Base-by-base conservation (phyloP, 1,140 invertebrate genomes). In the Pseudobourletiella spinata region DNA sequence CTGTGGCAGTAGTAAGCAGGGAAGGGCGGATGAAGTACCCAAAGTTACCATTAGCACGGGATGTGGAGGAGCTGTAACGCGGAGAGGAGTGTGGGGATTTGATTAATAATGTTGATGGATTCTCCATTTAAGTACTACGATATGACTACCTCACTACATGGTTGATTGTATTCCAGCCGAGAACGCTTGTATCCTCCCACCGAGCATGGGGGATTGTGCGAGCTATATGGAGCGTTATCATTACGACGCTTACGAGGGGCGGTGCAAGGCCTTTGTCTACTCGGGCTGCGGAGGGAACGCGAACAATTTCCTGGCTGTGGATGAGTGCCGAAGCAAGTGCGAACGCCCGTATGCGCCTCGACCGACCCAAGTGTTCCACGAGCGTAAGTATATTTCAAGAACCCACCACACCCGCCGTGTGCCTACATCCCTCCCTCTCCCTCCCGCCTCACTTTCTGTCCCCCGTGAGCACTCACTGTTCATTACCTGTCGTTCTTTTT, bases 171-270 rank as follows among this genome's bases (percentile, higher is more conserved):
- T n/a, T n/a, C n/a, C 72, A 87, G 86, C 78, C 61, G 80, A 82
- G 77, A 85, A 89, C 69, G 78, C 79, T 22, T 91, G 94, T 73
- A 79, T 83, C 18, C 75, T 91, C 66, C 85, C 89, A 1, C 83
- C 85, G 8, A 78, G 83, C 56, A 75, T 81, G 61, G 93, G 92
- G 8, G 82, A 87, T 20, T 96, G 92, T 71, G 81, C 81, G 54
- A 82, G 87, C 68, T 92, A 91, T 72, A 81, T 79, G 18, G 76
- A 82, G 57, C 79, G 84, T 48, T 97, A 88, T 86, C 93, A 87
- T 76, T 96, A 83, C 75, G 87, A 97, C 73, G 83, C 84, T 0
- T 81, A 80, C 68, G 79, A 83, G 16, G 78, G 81, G 46, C 72
- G 76, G 26, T 94, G 91, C 72, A 76, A 81, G 65, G 81, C 83